Evolutionary conservation across 2,797 vertebrate species (phyloP).

Genomic region (Hybognathus amarus): DNA sequence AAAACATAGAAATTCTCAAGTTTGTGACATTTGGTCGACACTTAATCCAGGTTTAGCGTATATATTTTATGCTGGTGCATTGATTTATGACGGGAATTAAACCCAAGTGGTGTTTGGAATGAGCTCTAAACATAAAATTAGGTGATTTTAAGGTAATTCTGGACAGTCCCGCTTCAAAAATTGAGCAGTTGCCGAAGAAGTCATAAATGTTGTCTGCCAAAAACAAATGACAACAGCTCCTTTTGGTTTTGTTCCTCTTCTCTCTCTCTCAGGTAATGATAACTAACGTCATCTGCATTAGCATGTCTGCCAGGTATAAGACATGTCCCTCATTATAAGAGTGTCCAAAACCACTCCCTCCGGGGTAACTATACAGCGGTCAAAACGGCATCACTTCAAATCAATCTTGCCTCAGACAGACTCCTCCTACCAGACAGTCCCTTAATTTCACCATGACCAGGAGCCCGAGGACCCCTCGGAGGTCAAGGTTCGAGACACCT

Average conservation of each 20-base stretch:
- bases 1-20: not conserved
- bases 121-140: not conserved
- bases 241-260: slow-evolving; percentile 10
- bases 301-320: slow-evolving; percentile 49
- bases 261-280: not conserved
- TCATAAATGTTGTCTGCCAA: slow-evolving; percentile 7
- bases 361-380: slow-evolving; percentile 37
- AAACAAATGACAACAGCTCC: not conserved
- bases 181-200: not conserved
- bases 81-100: not conserved
- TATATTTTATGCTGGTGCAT: not conserved
- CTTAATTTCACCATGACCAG: slow-evolving; percentile 23
- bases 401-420: slow-evolving; percentile 41
- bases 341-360: slow-evolving; percentile 39
- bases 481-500: slow-evolving; percentile 62
- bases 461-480: slow-evolving; percentile 31
- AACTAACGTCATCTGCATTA: slow-evolving; percentile 34
- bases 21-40: not conserved
- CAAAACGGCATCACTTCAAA: slow-evolving; percentile 49
- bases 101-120: not conserved
- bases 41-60: not conserved
- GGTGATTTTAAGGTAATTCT: no score
- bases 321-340: slow-evolving; percentile 40
- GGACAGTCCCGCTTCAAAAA: not conserved
- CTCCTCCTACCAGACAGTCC: slow-evolving; percentile 25